A percentile compares a stretch with the other conserved stretches of the same genome.
Conservation (phyloP, 2,113 vertebrate genomes). For the Elachura formosa region DNA sequence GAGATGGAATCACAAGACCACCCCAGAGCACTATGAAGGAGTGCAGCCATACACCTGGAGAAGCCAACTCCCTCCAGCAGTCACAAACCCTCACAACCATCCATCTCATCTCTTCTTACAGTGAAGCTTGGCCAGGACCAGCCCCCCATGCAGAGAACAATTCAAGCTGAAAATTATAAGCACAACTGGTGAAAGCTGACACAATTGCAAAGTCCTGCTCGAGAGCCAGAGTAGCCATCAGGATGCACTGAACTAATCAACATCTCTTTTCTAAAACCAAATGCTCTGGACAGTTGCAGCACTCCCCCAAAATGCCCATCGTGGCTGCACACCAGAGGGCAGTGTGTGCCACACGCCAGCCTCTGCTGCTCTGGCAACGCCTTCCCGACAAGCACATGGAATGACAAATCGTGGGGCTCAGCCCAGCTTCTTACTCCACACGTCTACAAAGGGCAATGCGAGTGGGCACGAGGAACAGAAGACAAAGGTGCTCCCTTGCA, state of each 20-base stretch:
- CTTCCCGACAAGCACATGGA: not conserved
- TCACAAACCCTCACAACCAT: not conserved
- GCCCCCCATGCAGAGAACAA: fast-evolving
- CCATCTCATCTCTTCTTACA: fast-evolving
- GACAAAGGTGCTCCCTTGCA: not conserved
- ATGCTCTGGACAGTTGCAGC: not conserved
- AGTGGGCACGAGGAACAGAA: not conserved
- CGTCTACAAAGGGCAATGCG: not conserved
- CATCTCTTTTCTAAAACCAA: not conserved
- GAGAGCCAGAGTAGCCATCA: fast-evolving
- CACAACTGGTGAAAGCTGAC: not conserved
- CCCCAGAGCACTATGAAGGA: not conserved
- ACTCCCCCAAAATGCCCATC: not conserved
- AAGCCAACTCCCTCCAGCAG: not conserved
- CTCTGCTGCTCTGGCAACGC: not conserved
- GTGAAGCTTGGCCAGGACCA: not conserved
- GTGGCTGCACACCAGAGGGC: not conserved
- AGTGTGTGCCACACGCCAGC: fast-evolving
- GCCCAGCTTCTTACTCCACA: not conserved
- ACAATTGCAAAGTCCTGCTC: not conserved
- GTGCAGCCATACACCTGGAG: not conserved
- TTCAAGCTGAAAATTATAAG: not conserved
- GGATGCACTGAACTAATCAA: not conserved
- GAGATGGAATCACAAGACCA: not conserved
- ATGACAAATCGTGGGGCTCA: not conserved